Conservation (phyloP, 2,888 invertebrate species). For the Desoria tigrina region DNA sequence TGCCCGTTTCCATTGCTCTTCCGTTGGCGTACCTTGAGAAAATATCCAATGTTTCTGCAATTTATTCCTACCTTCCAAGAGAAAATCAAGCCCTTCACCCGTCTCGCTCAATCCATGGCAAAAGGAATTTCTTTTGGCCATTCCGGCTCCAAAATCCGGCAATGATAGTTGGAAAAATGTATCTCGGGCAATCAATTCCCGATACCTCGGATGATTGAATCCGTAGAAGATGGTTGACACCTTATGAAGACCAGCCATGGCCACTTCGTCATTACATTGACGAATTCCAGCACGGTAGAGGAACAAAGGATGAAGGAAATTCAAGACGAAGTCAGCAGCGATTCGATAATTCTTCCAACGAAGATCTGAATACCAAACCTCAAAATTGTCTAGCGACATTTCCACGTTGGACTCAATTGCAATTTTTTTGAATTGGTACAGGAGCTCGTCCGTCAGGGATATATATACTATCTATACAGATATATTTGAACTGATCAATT, state of each 20-base stretch:
- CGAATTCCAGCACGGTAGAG: background rate
- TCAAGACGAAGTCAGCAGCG: background rate
- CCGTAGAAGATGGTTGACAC: background rate
- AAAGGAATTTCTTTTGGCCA: background rate
- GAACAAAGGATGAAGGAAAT: constrained; percentile 3
- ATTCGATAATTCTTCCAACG: no score
- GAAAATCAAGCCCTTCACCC: constrained; percentile 6
- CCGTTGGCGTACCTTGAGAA: background rate
- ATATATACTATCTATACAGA: no score
- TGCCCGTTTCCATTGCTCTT: no score
- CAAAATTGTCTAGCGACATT: no score
- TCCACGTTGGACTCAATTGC: no score
- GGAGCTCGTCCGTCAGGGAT: constrained; percentile 3
- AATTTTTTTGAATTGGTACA: no score
- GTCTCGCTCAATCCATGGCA: background rate
- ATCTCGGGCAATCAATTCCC: background rate
- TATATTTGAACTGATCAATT: no score
- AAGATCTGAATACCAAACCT: no score
- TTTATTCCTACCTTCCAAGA: constrained; percentile 1
- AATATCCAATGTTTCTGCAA: constrained; percentile 3
- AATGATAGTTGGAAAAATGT: background rate
- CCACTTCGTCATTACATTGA: constrained; percentile 11
- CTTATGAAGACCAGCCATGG: background rate
- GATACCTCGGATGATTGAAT: background rate
- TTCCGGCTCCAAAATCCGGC: constrained; percentile 1